phyloP scores from a whole-genome alignment of 2,888 invertebrate species.

The Pasiphila rectangulata region DNA sequence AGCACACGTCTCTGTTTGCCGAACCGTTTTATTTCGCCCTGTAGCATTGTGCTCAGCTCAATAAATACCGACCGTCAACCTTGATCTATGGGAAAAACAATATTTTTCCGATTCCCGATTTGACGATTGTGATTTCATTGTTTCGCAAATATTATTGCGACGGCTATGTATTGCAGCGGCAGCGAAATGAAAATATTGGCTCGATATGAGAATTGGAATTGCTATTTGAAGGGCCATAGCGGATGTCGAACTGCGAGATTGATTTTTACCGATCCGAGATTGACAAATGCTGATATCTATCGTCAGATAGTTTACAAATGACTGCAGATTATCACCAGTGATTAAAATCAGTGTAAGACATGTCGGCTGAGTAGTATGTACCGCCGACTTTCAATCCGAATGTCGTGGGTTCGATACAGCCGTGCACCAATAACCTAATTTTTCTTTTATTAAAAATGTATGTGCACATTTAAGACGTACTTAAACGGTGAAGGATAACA shows the following conservation, averaged over 20 bases:
- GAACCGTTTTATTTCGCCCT: constrained; percentile 28
- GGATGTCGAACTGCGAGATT: neutral
- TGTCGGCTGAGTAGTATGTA: no score
- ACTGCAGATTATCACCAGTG: no score
- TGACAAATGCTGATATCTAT: no score
- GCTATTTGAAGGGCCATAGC: neutral
- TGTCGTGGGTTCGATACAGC: no score
- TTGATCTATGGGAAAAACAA: constrained; percentile 41
- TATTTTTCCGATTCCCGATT: constrained; percentile 44
- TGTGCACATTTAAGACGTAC: no score
- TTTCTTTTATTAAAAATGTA: no score
- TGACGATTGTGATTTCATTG: constrained; percentile 26
- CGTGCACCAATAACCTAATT: no score
- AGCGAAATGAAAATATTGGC: constrained; percentile 14
- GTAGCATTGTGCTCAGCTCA: constrained; percentile 26
- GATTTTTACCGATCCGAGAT: no score
- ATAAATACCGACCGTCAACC: constrained; percentile 28
- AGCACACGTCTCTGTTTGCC: constrained; percentile 27
- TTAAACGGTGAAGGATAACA: no score
- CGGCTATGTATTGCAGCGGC: constrained; percentile 15
- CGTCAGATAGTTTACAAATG: no score
- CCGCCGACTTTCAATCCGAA: no score
- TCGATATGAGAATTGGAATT: constrained; percentile 7
- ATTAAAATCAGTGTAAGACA: no score
- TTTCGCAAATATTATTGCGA: constrained; percentile 40